A percentile compares a stretch with the other conserved stretches of the same genome.
phyloP scores from a whole-genome alignment of 2,888 invertebrate genomes.

The Ceramica pisi region DNA sequence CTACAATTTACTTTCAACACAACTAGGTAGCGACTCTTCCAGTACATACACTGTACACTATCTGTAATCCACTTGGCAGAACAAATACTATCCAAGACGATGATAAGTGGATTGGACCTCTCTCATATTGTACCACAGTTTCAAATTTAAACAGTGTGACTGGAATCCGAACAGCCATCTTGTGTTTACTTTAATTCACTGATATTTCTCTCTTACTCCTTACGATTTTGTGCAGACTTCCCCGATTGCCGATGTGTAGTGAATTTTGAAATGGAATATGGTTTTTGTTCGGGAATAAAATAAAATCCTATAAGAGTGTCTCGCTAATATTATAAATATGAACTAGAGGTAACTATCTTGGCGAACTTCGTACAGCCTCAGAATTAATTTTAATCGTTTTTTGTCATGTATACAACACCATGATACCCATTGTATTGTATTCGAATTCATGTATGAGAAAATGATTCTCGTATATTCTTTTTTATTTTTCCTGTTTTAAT shows the following conservation, averaged over 20 bases:
- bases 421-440: too few relatives aligned
- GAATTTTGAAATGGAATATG: constrained; percentile 51
- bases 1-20: constrained; percentile 59
- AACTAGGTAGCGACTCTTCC: constrained; percentile 34
- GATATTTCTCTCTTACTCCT: constrained; percentile 58
- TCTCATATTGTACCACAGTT: constrained; percentile 77
- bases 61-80: constrained; percentile 65
- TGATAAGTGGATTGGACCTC: constrained; percentile 82
- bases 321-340: background rate
- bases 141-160: constrained; percentile 82
- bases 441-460: too few relatives aligned
- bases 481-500: too few relatives aligned
- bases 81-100: constrained; percentile 74
- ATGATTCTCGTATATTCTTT: too few relatives aligned
- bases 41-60: constrained; percentile 39
- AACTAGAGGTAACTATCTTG: too few relatives aligned
- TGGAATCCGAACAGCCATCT: constrained; percentile 63
- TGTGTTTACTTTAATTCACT: constrained; percentile 67
- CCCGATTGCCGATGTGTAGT: constrained; percentile 51
- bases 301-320: background rate
- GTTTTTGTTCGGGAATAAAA: constrained; percentile 21
- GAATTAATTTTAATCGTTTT: too few relatives aligned
- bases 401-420: too few relatives aligned
- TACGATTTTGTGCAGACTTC: constrained; percentile 45
- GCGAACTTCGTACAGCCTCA: too few relatives aligned